These are phyloP conservation scores for Trachelus troglodyta DNA, from an alignment of 2,888 invertebrate genomes.

Conservation along the genomic window DNA sequence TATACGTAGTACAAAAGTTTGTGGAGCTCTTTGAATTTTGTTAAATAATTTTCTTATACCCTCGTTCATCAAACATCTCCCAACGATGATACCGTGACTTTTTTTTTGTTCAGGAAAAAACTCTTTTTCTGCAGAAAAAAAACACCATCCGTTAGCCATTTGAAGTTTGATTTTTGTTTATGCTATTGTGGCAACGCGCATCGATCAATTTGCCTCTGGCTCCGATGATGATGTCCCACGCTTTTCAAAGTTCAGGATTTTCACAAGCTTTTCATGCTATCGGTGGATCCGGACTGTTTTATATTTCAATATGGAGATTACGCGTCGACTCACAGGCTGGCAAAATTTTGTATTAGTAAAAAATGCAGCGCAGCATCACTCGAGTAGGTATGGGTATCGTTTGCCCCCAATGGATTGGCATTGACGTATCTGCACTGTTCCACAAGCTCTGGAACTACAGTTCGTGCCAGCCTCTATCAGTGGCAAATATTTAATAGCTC, in stretches of 20 bases:
- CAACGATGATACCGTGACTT: background rate
- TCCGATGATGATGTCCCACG: background rate
- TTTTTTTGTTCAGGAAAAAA: background rate
- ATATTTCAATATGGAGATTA: background rate
- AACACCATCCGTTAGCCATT: background rate
- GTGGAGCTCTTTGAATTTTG: too few species aligned
- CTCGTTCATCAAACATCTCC: too few species aligned
- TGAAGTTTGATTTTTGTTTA: background rate
- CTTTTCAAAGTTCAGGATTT: background rate
- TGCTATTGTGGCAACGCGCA: background rate
- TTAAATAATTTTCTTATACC: too few species aligned
- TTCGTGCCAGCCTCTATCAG: background rate
- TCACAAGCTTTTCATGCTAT: background rate
- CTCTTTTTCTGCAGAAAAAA: too few species aligned
- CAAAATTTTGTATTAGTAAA: background rate
- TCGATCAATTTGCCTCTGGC: background rate
- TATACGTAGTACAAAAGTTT: too few species aligned
- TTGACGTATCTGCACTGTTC: background rate
- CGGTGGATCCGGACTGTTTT: background rate
- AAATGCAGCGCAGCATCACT: background rate
- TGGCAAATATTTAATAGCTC: background rate
- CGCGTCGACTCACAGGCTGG: background rate
- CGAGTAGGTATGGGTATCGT: background rate
- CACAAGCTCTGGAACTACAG: background rate
- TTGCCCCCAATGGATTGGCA: background rate